A percentile compares a stretch with the other conserved stretches of the same genome.
Evolutionary conservation across 2,888 invertebrate species (phyloP).

Genomic region (Physocephala rufipes): DNA sequence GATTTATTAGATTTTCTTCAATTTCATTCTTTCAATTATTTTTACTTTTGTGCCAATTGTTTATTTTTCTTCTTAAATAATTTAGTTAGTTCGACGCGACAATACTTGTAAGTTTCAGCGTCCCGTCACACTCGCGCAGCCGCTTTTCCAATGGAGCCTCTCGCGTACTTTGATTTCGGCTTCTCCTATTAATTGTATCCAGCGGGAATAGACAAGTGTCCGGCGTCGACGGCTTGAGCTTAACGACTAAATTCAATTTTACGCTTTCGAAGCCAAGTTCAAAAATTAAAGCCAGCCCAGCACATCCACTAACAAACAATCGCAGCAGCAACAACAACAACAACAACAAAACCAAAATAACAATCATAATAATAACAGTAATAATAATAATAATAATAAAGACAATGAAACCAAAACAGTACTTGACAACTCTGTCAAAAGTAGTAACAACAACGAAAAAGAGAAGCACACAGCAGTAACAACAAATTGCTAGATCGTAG

Average conservation of each 20-base stretch:
- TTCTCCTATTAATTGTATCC: not conserved
- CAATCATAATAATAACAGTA: not conserved
- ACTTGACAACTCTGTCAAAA: not conserved
- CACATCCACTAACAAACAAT: conserved; percentile 9
- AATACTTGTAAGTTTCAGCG: not conserved
- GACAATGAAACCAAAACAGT: conserved; percentile 15
- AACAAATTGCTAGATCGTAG: not conserved
- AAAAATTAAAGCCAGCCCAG: conserved; percentile 29
- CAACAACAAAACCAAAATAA: not conserved
- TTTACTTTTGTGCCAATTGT: not conserved
- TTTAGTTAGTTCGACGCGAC: not conserved
- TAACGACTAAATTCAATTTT: conserved; percentile 59
- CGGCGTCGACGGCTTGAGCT: conserved; percentile 58
- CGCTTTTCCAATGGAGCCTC: not conserved
- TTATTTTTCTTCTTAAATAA: not conserved
- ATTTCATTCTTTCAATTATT: not conserved
- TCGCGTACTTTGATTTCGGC: not conserved
- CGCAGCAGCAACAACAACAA: conserved; percentile 8
- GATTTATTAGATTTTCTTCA: not conserved
- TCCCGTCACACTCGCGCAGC: not conserved
- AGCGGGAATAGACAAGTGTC: conserved; percentile 22
- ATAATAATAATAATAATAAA: conserved; percentile 8
- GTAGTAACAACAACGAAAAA: not conserved
- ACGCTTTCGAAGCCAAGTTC: conserved; percentile 37
- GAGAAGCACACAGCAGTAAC: not conserved